These are phyloP conservation scores for Amyelois transitella DNA, from an alignment of 1,140 invertebrate species.

Conservation along the genomic window DNA sequence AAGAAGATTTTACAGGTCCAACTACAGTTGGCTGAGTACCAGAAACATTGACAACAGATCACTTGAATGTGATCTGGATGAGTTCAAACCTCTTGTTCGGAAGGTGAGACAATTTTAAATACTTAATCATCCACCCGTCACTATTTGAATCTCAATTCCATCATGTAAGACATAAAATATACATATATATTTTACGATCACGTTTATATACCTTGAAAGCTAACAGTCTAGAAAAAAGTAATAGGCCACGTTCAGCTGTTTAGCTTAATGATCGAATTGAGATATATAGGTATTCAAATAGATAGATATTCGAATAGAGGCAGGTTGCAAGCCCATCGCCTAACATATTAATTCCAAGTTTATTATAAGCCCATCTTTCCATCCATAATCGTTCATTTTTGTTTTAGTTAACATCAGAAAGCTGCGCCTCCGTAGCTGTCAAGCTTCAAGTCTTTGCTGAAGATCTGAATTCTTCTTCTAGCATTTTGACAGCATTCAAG, in stretches of 20 bases:
- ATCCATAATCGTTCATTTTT: neutral
- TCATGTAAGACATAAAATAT: too few relatives aligned
- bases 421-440: slow-evolving; percentile 24
- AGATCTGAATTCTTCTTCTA: neutral
- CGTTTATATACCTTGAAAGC: too few relatives aligned
- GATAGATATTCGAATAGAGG: too few relatives aligned
- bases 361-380: neutral
- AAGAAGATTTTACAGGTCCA: slow-evolving; percentile 2
- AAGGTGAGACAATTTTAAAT: slow-evolving; percentile 13
- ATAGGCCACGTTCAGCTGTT: too few relatives aligned
- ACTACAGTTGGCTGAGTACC: slow-evolving; percentile 24
- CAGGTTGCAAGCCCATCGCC: too few relatives aligned
- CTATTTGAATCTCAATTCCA: too few relatives aligned
- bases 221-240: too few relatives aligned
- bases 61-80: slow-evolving; percentile 7
- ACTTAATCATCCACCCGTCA: too few relatives aligned
- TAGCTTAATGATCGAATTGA: too few relatives aligned
- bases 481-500: slow-evolving; percentile 18
- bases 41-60: neutral
- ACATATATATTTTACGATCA: too few relatives aligned
- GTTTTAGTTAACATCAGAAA: slow-evolving; percentile 26
- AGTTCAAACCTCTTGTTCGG: slow-evolving; percentile 12
- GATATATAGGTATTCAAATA: too few relatives aligned
- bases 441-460: slow-evolving; percentile 28
- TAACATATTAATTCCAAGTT: neutral